phyloP scores from a whole-genome alignment of 2,888 invertebrate species.

The Chaetogeoica ovagalla region DNA sequence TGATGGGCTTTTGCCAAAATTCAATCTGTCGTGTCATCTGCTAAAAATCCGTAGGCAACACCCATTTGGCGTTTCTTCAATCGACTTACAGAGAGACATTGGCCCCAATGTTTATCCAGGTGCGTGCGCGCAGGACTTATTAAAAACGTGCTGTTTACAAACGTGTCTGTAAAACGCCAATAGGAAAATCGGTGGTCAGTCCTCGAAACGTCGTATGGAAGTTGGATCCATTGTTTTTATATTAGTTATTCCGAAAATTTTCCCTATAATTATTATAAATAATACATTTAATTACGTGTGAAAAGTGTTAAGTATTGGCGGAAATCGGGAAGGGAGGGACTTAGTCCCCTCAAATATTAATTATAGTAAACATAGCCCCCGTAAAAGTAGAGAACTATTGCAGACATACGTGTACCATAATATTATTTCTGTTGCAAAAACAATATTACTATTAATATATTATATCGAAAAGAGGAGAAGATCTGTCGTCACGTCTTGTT shows the following conservation, averaged over 20 bases:
- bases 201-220: background rate
- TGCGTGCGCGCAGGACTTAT: too few species aligned
- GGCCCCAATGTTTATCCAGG: slow-evolving; percentile 38
- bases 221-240: background rate
- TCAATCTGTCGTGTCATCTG: slow-evolving; percentile 26
- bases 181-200: slow-evolving; percentile 19
- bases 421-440: too few species aligned
- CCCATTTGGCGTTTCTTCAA: slow-evolving; percentile 32
- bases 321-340: too few species aligned
- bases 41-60: slow-evolving; percentile 17
- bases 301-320: too few species aligned
- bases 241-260: background rate
- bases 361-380: too few species aligned
- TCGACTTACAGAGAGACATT: slow-evolving; percentile 20
- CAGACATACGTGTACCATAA: too few species aligned
- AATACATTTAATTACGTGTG: too few species aligned
- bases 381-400: too few species aligned
- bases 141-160: slow-evolving; percentile 21
- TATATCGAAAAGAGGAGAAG: background rate
- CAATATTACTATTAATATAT: too few species aligned
- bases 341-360: too few species aligned
- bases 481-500: too few species aligned
- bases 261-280: too few species aligned
- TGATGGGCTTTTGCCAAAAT: slow-evolving; percentile 30
- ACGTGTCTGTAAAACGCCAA: background rate